Conservation (phyloP, 2,888 invertebrate genomes). For the Escarpia spicata region DNA sequence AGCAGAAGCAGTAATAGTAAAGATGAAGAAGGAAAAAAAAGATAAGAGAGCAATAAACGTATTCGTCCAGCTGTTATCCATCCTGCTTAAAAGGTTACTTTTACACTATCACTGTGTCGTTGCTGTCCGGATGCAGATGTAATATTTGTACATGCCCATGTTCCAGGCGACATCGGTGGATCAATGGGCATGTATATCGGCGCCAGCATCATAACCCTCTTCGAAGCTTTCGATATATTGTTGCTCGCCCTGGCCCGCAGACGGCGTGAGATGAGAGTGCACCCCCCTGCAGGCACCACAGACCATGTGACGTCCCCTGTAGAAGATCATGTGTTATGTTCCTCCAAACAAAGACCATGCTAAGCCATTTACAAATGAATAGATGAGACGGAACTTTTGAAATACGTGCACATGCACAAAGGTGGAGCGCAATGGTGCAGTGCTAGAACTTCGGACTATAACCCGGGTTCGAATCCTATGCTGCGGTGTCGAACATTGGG, state of each 20-base stretch:
- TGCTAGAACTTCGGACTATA: too few species aligned
- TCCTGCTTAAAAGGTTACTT: too few species aligned
- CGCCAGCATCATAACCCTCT: conserved; percentile 16
- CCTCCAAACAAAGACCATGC: neutral
- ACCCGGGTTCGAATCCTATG: too few species aligned
- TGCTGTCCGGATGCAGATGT: neutral
- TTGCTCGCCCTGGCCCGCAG: neutral
- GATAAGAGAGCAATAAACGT: too few species aligned
- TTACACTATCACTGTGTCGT: too few species aligned
- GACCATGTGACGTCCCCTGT: neutral
- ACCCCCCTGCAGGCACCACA: neutral
- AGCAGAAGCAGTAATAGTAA: too few species aligned
- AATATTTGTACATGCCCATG: neutral
- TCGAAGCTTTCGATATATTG: neutral
- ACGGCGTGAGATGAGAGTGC: neutral
- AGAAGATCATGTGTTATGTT: neutral
- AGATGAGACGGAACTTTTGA: neutral
- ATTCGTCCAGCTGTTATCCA: too few species aligned
- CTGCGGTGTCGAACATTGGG: too few species aligned
- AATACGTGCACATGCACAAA: neutral
- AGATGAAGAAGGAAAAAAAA: too few species aligned
- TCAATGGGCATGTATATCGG: neutral
- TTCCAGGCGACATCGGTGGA: neutral
- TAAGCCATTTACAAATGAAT: neutral
- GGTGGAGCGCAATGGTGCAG: too few species aligned